Evolutionary conservation across 1,140 invertebrate species (phyloP), one percentile per base, ranked within the genome.

Genomic region (Musca domestica): DNA sequence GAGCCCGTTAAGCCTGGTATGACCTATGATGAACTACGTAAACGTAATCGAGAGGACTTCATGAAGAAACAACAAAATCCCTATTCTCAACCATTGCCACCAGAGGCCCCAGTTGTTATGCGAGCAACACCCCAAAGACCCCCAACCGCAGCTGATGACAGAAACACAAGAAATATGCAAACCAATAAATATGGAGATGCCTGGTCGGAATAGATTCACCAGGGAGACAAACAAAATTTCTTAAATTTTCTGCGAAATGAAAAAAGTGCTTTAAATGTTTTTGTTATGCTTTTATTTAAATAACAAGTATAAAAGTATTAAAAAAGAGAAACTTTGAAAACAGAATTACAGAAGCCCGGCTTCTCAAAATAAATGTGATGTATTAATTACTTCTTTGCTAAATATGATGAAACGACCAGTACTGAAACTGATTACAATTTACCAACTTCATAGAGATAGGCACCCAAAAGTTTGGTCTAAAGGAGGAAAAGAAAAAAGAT

Each of bases 381-480:
- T 14, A 68, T 51, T 63, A 3, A 30, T 41, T 41, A 12, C 12
- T 7, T 2, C 34, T 41, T 41, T 4, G 34, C 34, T 41, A 41
- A 41, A 10, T n/a, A n/a, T 41, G 34, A 41, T 41, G 34, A 2
- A 41, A 41, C 17, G 15, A n/a, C n/a, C 9, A 58, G 49, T 14
- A 12, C 9, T 25, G n/a, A 30, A 17, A 17, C 0, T 27, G 52
- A 46, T 63, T 68, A 47, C 22, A 80, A 69, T 67, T 80, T 72
- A 17, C 78, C 86, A 17, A 94, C 87, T 85, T 96, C 93, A 74
- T 90, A 88, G 17, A 95, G 80, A 80, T 96, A 96, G 22, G 93
- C 91, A 20, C 90, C 93, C 70, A 96, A 85, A 47, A 95, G 79
- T 84, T 95, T 95, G 3, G 92, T 92, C 92, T 95, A 41, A 41